These are phyloP conservation scores for Nansenia antarctica DNA, from an alignment of 2,113 vertebrate species.

Conservation along the genomic window DNA sequence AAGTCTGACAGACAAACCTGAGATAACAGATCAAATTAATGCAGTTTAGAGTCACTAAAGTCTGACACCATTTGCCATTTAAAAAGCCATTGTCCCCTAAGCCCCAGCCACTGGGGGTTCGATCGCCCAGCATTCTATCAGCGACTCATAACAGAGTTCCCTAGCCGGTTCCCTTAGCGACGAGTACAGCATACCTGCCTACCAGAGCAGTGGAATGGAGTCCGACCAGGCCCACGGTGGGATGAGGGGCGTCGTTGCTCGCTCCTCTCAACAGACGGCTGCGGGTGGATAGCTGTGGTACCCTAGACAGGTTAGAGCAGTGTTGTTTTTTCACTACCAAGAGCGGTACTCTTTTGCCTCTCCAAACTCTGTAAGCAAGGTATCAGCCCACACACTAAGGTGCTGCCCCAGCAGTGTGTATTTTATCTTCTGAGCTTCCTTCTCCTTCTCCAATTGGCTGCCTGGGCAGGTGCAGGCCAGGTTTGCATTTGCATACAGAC, in stretches of 20 bases:
- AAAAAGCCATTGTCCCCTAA: not conserved
- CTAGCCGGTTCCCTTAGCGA: conserved; percentile 11
- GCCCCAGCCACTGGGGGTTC: not conserved
- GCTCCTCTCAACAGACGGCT: not conserved
- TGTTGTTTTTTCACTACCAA: conserved; percentile 17
- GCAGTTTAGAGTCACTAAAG: no score
- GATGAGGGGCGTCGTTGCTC: conserved; percentile 28
- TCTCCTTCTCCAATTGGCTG: conserved; percentile 58
- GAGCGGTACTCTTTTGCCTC: conserved; percentile 10
- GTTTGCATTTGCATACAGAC: conserved; percentile 62
- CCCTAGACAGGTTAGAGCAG: not conserved
- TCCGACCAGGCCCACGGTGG: conserved; percentile 36
- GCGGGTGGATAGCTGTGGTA: not conserved
- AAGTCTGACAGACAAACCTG: no score
- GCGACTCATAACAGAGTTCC: not conserved
- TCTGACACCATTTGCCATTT: no score
- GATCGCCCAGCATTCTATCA: not conserved
- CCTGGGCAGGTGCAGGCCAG: conserved; percentile 40
- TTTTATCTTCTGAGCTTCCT: conserved; percentile 70
- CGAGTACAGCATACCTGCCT: conserved; percentile 32
- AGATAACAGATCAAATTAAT: no score
- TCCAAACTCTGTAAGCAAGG: conserved; percentile 41
- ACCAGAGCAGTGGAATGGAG: conserved; percentile 54
- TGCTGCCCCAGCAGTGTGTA: conserved; percentile 57
- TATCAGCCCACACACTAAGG: conserved; percentile 34